These are phyloP conservation scores for Stichodactyla helianthus DNA, from an alignment of 64 coral and sea anemone genomes.

Conservation along the genomic window DNA sequence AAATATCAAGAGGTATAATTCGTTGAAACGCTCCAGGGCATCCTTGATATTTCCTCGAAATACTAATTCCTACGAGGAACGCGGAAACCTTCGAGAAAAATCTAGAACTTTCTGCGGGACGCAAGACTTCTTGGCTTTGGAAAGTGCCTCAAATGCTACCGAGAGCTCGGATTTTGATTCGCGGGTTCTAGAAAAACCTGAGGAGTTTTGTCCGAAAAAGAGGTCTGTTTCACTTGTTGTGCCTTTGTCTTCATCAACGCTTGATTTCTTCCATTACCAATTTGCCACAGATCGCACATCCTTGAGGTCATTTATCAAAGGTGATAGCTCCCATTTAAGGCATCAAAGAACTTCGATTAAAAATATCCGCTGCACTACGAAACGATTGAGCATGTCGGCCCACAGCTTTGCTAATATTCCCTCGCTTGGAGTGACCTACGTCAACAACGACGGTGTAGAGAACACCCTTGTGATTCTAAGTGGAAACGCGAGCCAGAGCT, in stretches of 20 bases:
- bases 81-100: conserved; percentile 41
- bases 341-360: conserved; percentile 9
- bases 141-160: conserved; percentile 21
- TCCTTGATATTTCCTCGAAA: conserved; percentile 42
- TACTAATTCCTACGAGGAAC: neutral
- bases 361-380: neutral
- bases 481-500: conserved; percentile 15
- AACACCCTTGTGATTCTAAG: conserved; percentile 19
- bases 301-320: neutral
- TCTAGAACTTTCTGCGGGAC: conserved; percentile 30
- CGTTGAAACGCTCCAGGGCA: conserved; percentile 55
- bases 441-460: conserved; percentile 13
- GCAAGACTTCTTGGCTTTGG: conserved; percentile 29
- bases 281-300: neutral
- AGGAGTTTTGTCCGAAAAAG: conserved; percentile 4
- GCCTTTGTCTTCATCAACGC: neutral
- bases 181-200: conserved; percentile 1
- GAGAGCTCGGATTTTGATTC: conserved; percentile 14
- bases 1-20: conserved; percentile 45
- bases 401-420: conserved; percentile 16
- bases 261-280: conserved; percentile 8
- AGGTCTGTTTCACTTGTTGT: neutral
- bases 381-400: neutral
- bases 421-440: conserved; percentile 14
- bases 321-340: conserved; percentile 19